Percentiles rank a stretch among this genome's conserved stretches.
Conservation (phyloP, 1,140 invertebrate genomes). For the Apis florea region DNA sequence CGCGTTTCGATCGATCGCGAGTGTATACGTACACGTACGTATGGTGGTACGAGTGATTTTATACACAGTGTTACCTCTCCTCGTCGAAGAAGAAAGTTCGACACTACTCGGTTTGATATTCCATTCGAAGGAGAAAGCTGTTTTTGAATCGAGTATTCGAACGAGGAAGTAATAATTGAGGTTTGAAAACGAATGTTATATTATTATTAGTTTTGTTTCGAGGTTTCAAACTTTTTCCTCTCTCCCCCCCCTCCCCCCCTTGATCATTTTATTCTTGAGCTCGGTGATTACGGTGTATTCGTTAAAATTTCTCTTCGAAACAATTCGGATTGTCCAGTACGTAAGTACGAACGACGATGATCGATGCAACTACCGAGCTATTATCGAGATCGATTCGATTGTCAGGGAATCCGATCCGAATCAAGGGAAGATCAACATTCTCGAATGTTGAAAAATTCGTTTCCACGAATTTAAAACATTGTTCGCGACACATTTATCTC, state of each 20-base stretch:
- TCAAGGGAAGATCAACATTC: not conserved
- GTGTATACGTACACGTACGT: not conserved
- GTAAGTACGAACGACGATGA: not conserved
- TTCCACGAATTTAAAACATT: conserved; percentile 21
- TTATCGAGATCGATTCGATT: conserved; percentile 8
- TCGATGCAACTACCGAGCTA: not conserved
- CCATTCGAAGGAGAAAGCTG: not conserved
- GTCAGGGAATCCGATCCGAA: not conserved
- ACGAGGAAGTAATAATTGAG: no score
- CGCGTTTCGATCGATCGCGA: not conserved
- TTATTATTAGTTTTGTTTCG: not conserved
- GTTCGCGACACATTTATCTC: not conserved
- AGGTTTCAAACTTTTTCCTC: not conserved
- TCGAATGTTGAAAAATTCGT: conserved; percentile 8
- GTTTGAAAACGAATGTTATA: not conserved
- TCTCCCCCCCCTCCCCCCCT: no score
- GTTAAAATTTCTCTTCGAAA: no score
- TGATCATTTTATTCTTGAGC: not conserved
- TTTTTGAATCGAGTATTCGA: not conserved
- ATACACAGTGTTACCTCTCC: not conserved
- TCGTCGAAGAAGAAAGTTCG: no score
- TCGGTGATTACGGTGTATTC: no score
- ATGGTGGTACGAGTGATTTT: not conserved
- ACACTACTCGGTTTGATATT: not conserved
- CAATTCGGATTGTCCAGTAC: no score